Conservation (phyloP, 2,888 invertebrate genomes). For the Drosophila cognata region DNA sequence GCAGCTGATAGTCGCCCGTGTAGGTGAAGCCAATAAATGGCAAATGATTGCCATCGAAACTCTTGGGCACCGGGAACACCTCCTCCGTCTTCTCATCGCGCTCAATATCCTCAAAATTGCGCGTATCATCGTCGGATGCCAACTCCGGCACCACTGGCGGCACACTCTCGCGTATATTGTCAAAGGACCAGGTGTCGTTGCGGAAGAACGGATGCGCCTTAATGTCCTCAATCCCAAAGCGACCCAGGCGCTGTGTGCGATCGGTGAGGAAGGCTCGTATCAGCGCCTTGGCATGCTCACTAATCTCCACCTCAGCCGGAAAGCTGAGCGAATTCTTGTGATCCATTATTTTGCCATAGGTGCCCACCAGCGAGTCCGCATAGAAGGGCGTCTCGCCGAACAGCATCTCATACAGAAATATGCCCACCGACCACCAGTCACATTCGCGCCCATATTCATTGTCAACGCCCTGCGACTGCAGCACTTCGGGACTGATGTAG, state of each 20-base stretch:
- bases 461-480: slow-evolving; percentile 98
- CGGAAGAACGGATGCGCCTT: slow-evolving; percentile 97
- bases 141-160: slow-evolving; percentile 99
- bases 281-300: slow-evolving; percentile 93
- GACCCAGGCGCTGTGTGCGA: slow-evolving; percentile 94
- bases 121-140: slow-evolving; percentile 97
- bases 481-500: slow-evolving; percentile 99
- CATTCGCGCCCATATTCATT: slow-evolving; percentile 98
- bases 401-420: slow-evolving; percentile 99
- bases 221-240: slow-evolving; percentile 97
- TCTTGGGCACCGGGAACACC: slow-evolving; percentile 97
- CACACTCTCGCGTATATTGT: slow-evolving; percentile 95
- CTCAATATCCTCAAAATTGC: slow-evolving; percentile 99
- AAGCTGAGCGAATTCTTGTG: slow-evolving; percentile 98
- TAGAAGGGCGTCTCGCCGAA: slow-evolving; percentile 99
- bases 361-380: slow-evolving; percentile 98
- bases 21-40: slow-evolving; percentile 99
- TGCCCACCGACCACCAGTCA: slow-evolving; percentile 99
- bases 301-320: slow-evolving; percentile 97
- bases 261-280: slow-evolving; percentile 98
- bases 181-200: slow-evolving; percentile 99
- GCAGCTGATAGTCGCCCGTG: slow-evolving; percentile 94
- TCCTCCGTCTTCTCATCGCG: slow-evolving; percentile 97
- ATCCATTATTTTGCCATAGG: slow-evolving; percentile 99
- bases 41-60: slow-evolving; percentile 98